Base-by-base conservation (phyloP, 92 coral and sea anemone species). In the Paramuricea clavata region DNA sequence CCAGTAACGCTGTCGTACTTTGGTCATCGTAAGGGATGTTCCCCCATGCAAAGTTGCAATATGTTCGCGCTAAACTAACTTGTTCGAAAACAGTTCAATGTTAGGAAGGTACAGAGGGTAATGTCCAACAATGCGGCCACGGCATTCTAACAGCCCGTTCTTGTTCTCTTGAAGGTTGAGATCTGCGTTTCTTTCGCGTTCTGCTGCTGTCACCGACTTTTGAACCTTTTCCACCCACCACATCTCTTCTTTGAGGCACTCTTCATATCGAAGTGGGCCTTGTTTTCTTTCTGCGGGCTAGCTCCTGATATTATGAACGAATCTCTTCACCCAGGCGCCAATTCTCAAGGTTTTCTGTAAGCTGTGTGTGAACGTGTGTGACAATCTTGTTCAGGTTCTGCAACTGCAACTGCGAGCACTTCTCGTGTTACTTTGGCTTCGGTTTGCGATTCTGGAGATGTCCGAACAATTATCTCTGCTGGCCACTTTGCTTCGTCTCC, bases 381-480 rank as follows among this genome's bases (percentile, higher is more conserved):
- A 30, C 34, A 23, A 61, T 61, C 69, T 61, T 61, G 27, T 27
- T 61, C 22, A 30, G 69, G 34, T 23, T 61, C 31, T 5, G 31
- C 69, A 23, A n/a, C 28, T 61, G 69, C 30, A 61, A 61, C 69
- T 61, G 69, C 69, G 1, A 61, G 31, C 69, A 30, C 69, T 61
- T 61, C 69, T 61, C 69, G 34, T 11, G 69, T 61, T 61, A 61
- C 69, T 61, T 61, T 61, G 69, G 69, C 69, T 61, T 61, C 69
- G 6, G 69, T 27, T 23, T 61, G 69, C 69, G n/a, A n/a, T n/a
- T n/a, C n/a, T n/a, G n/a, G n/a, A n/a, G n/a, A n/a, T n/a, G n/a
- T n/a, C 16, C n/a, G 69, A 30, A 61, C 34, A 61, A 61, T 23
- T 61, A 61, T 30, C 31, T 61, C 69, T 61, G 30, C 69, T 61